phyloP scores from a whole-genome alignment of 2,113 vertebrate genomes.

The Callionymus lyra region DNA sequence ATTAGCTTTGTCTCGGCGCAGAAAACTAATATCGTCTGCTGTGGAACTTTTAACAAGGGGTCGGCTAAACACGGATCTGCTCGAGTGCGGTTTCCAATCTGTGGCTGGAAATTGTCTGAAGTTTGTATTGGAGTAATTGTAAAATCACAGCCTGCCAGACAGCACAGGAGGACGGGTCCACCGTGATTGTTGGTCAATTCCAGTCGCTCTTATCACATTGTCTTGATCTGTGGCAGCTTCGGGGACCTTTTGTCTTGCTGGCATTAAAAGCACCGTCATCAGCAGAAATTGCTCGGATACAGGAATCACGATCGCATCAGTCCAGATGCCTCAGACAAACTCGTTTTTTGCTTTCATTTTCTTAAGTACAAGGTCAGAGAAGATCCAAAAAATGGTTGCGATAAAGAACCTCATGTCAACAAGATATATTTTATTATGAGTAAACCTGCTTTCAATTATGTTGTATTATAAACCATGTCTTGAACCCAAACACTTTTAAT shows the following conservation, averaged over 20 bases:
- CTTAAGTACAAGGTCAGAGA: too few species aligned
- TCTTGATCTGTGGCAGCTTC: conserved; percentile 28
- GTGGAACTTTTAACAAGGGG: conserved; percentile 12
- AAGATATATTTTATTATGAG: too few species aligned
- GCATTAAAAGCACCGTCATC: conserved; percentile 21
- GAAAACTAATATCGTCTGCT: conserved; percentile 9
- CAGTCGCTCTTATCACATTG: conserved; percentile 10
- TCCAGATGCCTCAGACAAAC: not conserved
- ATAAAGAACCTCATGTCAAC: too few species aligned
- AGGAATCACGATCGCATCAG: not conserved
- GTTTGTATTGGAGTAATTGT: too few species aligned
- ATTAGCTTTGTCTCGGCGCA: not conserved
- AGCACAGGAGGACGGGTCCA: conserved; percentile 12
- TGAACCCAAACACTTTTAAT: too few species aligned
- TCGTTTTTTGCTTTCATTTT: too few species aligned
- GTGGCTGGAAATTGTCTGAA: not conserved
- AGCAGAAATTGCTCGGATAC: conserved; percentile 15
- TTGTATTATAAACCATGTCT: too few species aligned
- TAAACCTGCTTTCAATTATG: too few species aligned
- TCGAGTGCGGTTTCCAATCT: conserved; percentile 5
- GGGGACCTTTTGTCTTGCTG: conserved; percentile 27
- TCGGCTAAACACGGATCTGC: conserved; percentile 19
- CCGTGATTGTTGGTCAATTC: conserved; percentile 9
- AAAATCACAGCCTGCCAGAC: not conserved
- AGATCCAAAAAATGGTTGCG: too few species aligned